Conservation (phyloP, 2,888 invertebrate genomes). For the Platycheirus rosarum region DNA sequence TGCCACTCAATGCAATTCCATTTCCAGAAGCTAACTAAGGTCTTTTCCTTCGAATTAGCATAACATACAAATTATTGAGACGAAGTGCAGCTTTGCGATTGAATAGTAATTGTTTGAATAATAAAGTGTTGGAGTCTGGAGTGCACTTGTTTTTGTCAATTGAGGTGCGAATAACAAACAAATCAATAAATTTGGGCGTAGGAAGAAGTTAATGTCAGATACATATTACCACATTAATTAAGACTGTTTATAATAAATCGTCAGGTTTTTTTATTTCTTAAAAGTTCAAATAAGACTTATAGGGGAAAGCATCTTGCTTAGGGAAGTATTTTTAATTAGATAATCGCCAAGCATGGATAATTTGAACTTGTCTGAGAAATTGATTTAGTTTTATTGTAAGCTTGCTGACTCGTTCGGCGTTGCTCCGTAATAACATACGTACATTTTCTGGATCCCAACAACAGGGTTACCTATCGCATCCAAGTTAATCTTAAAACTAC, state of each 20-base stretch:
- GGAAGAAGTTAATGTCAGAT: slow-evolving; percentile 43
- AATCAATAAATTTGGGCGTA: slow-evolving; percentile 44
- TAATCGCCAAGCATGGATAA: not conserved
- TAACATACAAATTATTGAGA: slow-evolving; percentile 33
- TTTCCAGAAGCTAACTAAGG: slow-evolving; percentile 6
- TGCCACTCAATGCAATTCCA: slow-evolving; percentile 11
- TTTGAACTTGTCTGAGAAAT: not conserved
- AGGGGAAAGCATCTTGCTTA: not conserved
- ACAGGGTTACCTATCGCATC: too few species aligned
- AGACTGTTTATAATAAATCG: slow-evolving; percentile 36
- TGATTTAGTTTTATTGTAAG: too few species aligned
- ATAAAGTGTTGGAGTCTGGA: not conserved
- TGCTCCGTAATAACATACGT: too few species aligned
- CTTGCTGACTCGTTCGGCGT: too few species aligned
- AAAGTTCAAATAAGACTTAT: not conserved
- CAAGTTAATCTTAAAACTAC: too few species aligned
- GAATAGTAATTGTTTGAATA: slow-evolving; percentile 22
- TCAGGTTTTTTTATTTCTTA: not conserved
- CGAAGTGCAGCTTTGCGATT: slow-evolving; percentile 14
- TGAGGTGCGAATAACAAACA: slow-evolving; percentile 52
- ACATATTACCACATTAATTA: slow-evolving; percentile 33
- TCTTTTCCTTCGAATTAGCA: slow-evolving; percentile 39
- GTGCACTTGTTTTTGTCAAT: slow-evolving; percentile 51
- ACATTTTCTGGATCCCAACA: too few species aligned
- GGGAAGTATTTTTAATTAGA: not conserved